phyloP scores from a whole-genome alignment of 2,888 invertebrate species.

The Lepidocyrtoides sp. region DNA sequence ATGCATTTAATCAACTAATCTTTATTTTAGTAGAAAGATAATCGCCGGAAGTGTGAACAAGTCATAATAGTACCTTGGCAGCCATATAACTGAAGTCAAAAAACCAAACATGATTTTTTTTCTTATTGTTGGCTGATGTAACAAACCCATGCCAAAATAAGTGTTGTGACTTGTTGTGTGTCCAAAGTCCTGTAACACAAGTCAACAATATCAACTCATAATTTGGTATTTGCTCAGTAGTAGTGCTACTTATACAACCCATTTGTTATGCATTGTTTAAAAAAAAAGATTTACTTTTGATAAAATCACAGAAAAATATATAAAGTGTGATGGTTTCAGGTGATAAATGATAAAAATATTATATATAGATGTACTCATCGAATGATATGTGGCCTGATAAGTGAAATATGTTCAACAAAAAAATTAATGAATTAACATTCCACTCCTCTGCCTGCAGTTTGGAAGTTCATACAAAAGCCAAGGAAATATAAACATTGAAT shows the following conservation, averaged over 20 bases:
- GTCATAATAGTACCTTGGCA: conserved; percentile 21
- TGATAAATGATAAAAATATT: not conserved
- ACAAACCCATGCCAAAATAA: not conserved
- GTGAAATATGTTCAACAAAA: not conserved
- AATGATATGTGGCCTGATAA: conserved; percentile 11
- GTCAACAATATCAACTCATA: not conserved
- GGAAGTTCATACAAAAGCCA: not conserved
- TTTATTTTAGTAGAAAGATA: not conserved
- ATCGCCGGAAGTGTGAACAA: conserved; percentile 49
- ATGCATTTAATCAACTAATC: not conserved
- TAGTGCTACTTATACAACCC: not conserved
- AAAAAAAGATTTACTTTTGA: not conserved
- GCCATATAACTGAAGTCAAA: not conserved
- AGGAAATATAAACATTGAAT: conserved; percentile 3
- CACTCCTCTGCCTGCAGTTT: not conserved
- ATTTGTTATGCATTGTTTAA: not conserved
- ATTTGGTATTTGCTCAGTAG: not conserved
- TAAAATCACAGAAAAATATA: not conserved
- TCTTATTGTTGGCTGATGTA: not conserved
- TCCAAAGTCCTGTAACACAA: conserved; percentile 40
- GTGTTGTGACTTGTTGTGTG: not conserved
- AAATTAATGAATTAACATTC: not conserved
- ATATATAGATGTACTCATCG: too few species aligned
- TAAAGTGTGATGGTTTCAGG: not conserved
- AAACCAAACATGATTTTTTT: not conserved